Conservation (phyloP, 2,888 invertebrate species). For the Thereva unica region DNA sequence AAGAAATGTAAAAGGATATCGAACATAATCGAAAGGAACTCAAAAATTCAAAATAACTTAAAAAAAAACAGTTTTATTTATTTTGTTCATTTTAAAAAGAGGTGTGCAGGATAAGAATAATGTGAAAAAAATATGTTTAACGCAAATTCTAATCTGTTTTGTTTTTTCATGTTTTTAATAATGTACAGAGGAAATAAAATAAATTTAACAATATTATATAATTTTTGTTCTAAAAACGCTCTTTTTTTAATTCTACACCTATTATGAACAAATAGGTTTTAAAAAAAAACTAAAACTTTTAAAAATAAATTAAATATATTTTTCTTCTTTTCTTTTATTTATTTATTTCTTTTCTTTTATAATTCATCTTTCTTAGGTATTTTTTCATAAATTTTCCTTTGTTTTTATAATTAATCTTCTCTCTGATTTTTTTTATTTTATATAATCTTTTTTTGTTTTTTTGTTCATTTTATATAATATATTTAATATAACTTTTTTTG, state of each 20-base stretch:
- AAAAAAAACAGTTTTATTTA: not conserved
- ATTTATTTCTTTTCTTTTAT: slow-evolving; percentile 12
- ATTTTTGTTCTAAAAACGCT: too few species aligned
- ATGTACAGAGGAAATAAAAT: too few species aligned
- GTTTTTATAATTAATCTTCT: too few species aligned
- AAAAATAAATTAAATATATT: slow-evolving; percentile 2
- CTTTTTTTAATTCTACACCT: too few species aligned
- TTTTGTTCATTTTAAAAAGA: not conserved
- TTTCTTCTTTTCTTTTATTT: slow-evolving; percentile 7
- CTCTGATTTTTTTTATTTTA: slow-evolving; percentile 9
- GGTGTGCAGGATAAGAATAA: too few species aligned
- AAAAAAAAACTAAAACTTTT: slow-evolving; percentile 6
- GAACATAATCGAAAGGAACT: not conserved
- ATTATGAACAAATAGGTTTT: not conserved
- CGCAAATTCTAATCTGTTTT: too few species aligned
- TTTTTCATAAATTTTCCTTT: not conserved
- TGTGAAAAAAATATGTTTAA: too few species aligned
- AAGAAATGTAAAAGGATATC: slow-evolving; percentile 24
- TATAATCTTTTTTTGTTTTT: slow-evolving; percentile 1
- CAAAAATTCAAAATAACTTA: slow-evolving; percentile 1
- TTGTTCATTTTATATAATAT: slow-evolving; percentile 1
- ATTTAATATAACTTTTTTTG: slow-evolving; percentile 20
- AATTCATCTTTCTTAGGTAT: slow-evolving; percentile 9
- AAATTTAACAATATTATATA: too few species aligned
- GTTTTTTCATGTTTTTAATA: too few species aligned